Base-by-base conservation (phyloP, 2,888 invertebrate genomes). In the Philonicus albiceps region DNA sequence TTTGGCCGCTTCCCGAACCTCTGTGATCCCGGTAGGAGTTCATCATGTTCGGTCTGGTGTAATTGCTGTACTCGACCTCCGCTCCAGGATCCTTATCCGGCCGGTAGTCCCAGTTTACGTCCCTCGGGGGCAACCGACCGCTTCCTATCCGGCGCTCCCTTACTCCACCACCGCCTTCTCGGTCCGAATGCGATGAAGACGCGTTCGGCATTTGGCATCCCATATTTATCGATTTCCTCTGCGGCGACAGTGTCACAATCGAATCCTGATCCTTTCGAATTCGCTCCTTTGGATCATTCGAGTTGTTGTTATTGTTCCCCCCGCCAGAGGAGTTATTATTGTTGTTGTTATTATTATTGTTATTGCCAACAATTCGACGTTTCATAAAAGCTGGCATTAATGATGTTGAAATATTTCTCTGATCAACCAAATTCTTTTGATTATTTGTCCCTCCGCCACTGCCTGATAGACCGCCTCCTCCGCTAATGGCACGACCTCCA, bases 141-240 rank as follows among this genome's bases (percentile, higher is more conserved):
- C 97, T 97, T 5, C 97, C 97, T 90, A 97, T 97, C 75, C 97
- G 95, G 22, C 95, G 93, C 86, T 92, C 89, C 6, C 89, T 88
- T 4, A 86, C 83, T 8, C 81, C 43, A 19, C 74, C 34, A n/a
- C 73, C 73, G 0, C 74, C 43, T 72, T 81, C 87, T 53, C 87
- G 87, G 13, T 89, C 89, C 8, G 40, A 16, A 49, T 87, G 22
- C 2, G 72, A n/a, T 16, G 87, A 37, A 11, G 37, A 37, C 16
- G 49, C 30, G 2, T 85, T 53, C 30, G 88, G 88, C 87, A 97
- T 96, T 89, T 96, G 97, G 93, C 97, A 97, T 86, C 97, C 97
- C 16, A 96, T 96, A 90, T 96, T 96, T 93, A 97, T 97, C 90
- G 96, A 96, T 88, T 97, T 94, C 13, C 97, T 94, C 92, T 97